Evolutionary conservation across 2,113 vertebrate species (phyloP), one percentile per base, ranked within the genome.

Genomic region (Gambusia holbrooki): DNA sequence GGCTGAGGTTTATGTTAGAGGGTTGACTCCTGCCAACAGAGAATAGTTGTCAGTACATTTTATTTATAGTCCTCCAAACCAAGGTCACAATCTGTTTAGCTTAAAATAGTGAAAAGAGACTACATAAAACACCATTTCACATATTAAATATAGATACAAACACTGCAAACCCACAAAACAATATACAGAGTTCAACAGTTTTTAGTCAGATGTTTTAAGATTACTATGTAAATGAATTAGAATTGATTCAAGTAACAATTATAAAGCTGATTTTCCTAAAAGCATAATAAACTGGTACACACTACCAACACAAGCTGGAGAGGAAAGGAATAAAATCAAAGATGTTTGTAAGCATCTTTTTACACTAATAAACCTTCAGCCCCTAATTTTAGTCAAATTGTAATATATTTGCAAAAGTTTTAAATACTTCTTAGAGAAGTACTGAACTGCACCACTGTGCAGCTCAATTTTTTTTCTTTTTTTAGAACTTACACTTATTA

Each of bases 21-120:
- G 92, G 77, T 74, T 90, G 93, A 74, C 93, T 93, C 74, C 94
- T 94, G 54, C 90, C 78, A 4, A 94, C 86, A 27, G 92, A 85
- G 51, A 95, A 29, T 71, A 58, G 51, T 10, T 3, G 25, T 58
- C 51, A 58, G 51, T 58, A n/a, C 7, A n/a, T 8, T 25, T 3
- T n/a, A 19, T n/a, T 1, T 6, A 58, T 17, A 58, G 51, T 58
- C 19, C 9, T 58, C 51, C 1, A 58, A n/a, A 58, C 6, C 8
- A 58, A 9, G 8, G 51, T 58, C 19, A 15, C 1, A 48, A 48
- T 4, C 45, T 48, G 4, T 17, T 48, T 48, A 6, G 17, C 17
- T 48, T 48, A 17, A 4, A 48, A 48, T 19, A 48, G 17, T 19
- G 17, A 48, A 37, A 17, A 48, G 17, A 48, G 17, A 19, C 14